Base-by-base conservation (phyloP, 2,113 vertebrate species). In the Apodemus sylvaticus region DNA sequence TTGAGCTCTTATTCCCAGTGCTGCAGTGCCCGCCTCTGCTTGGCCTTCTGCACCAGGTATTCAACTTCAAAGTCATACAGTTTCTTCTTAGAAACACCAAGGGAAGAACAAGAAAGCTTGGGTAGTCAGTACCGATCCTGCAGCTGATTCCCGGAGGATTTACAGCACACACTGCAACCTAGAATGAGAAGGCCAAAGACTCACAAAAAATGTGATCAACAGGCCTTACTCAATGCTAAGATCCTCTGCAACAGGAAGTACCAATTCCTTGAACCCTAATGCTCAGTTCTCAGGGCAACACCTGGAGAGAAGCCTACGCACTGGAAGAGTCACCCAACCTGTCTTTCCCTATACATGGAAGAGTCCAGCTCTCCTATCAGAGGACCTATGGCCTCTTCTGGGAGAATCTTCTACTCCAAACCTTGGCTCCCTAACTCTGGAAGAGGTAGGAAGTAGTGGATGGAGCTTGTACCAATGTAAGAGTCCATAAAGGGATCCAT, bases 1-100 rank as follows among this genome's bases (percentile, higher is more conserved):
- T n/a, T 99, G 91, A 99, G 97, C 86, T 99, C 98, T 7, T 81
- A 97, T 93, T 99, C 99, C 99, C 99, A 99, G 62, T 94, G 96
- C 79, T 91, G 97, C 86, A 99, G 98, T 0, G 97, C 98, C 53
- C 96, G 97, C 0, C 99, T 98, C 74, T 99, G 98, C 95, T 99
- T 99, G 31, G 99, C 99, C 45, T 99, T 99, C 95, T 99, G 98
- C 10, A 98, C 90, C 81, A 99, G 98, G 96, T 99, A 99, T 64
- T 99, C 99, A 93, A 99, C 99, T 97, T 99, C 99, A 91, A 99
- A 99, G n/a, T 99, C 98, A 89, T 98, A 98, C 58, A 99, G 97
- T 55, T 99, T 99, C 93, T 98, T 97, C 90, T 97, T 98, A 92
- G 96, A 99, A 91, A 99, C 97, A 0, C 98, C 98, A 0, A 99